These are phyloP conservation scores for Climacteris rufus DNA, from an alignment of 2,113 vertebrate species.

Conservation along the genomic window DNA sequence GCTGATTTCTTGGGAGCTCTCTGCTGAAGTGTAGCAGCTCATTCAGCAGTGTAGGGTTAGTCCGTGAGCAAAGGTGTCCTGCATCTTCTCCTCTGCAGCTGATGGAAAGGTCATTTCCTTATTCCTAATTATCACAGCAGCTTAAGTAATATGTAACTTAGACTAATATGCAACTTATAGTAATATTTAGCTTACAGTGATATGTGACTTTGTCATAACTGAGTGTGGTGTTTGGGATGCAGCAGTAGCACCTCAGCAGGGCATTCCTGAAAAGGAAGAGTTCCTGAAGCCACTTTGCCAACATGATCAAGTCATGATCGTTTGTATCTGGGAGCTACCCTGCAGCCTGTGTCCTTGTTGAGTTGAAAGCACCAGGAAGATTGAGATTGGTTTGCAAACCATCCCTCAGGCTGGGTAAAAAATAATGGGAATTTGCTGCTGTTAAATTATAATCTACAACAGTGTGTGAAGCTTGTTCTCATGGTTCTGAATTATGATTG, in stretches of 20 bases:
- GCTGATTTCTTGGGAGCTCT: background rate
- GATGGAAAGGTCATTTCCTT: background rate
- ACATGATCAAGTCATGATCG: background rate
- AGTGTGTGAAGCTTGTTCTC: accelerated
- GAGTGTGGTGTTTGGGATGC: background rate
- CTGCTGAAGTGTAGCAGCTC: background rate
- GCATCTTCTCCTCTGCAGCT: background rate
- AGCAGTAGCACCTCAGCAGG: background rate
- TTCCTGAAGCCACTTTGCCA: background rate
- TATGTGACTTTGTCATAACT: background rate
- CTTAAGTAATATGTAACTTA: background rate
- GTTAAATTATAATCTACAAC: background rate
- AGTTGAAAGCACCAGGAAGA: background rate
- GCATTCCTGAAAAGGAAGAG: background rate
- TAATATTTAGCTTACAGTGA: background rate
- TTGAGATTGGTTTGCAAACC: background rate
- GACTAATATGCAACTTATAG: background rate
- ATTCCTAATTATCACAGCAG: background rate
- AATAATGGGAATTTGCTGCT: background rate
- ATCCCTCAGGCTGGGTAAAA: background rate
- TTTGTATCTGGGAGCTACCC: background rate
- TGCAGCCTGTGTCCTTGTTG: background rate
- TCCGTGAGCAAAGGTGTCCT: background rate
- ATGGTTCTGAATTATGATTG: background rate
- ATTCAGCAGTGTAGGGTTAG: background rate